A percentile compares a stretch with the other conserved stretches of the same genome.
These are phyloP conservation scores for Clusia tigrina DNA, from an alignment of 2,888 invertebrate species.

Conservation along the genomic window DNA sequence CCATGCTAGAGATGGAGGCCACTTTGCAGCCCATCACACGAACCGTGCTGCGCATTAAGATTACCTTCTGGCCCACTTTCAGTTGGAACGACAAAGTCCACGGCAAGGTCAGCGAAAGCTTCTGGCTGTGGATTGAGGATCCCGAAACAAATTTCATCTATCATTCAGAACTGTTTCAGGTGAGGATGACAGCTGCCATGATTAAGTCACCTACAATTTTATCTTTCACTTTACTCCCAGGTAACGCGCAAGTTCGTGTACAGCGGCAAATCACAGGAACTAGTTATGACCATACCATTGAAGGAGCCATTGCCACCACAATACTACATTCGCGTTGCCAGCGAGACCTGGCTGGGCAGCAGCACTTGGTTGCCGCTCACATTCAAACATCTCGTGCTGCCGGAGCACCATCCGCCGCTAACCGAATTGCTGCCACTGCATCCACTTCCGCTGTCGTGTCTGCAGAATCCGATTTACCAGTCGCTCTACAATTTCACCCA, in stretches of 20 bases:
- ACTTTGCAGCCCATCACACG: constrained; percentile 94
- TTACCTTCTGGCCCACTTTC: constrained; percentile 79
- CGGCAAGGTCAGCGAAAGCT: constrained; percentile 86
- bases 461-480: constrained; percentile 81
- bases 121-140: constrained; percentile 99
- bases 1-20: constrained; percentile 82
- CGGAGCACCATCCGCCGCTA: constrained; percentile 90
- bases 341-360: constrained; percentile 78
- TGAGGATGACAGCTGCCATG: constrained; percentile 40
- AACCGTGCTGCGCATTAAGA: constrained; percentile 83
- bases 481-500: constrained; percentile 88
- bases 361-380: constrained; percentile 71
- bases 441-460: constrained; percentile 85
- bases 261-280: constrained; percentile 77
- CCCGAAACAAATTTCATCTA: constrained; percentile 93
- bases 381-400: constrained; percentile 88
- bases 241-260: constrained; percentile 69
- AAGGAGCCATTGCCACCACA: constrained; percentile 90
- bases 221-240: constrained; percentile 19
- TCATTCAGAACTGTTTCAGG: constrained; percentile 89
- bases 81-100: constrained; percentile 92
- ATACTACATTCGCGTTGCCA: constrained; percentile 86
- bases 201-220: neutral
- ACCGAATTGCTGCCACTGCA: constrained; percentile 91
- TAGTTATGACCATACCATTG: constrained; percentile 95